Evolutionary conservation across 2,888 invertebrate species (phyloP), one percentile per base, ranked within the genome.

Genomic region (Euphydryas editha): DNA sequence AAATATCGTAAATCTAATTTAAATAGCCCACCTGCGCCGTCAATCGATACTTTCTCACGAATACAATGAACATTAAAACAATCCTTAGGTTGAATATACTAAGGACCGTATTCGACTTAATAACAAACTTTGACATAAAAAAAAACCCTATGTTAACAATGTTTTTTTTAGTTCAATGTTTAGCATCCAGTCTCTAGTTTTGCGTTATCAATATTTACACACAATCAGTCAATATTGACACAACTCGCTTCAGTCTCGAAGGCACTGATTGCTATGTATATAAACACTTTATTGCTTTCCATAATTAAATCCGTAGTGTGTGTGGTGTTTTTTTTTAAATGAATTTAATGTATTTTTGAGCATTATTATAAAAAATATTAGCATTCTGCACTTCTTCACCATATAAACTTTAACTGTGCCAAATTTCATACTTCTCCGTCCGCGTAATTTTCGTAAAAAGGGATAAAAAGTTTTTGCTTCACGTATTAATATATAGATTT

Each of bases 1-100:
- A 87, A 89, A 87, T 88, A 88, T 88, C 85, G 85, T 89, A 88
- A 89, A 90, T 88, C 81, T 85, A 85, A 89, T 88, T 85, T 81
- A 79, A 82, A 85, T 81, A 77, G 81, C 80, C 82, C 85, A 86
- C 86, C 86, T 81, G 77, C 72, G 68, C 71, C 67, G 74, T 76
- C 79, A 82, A 87, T 87, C 82, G 78, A 76, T 74, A 80, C 82
- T 85, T 88, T 91, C 90, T 88, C 91, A 91, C 91, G 90, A 85
- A 77, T 73, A 72, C 62, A 44, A 67, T 55, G 57, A 18, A 60
- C 54, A 42, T 62, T 59, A 62, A 68, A 63, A 63, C 60, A 56
- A 47, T 57, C 62, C 65, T 54, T 68, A 55, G n/a, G 42, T 57
- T 57, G 10, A 57, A 54, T 59, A 57, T 59, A 55, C 59, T 65